Evolutionary conservation across 2,113 vertebrate genomes (phyloP), one percentile per base, ranked within the genome.

Genomic region (Paradoxurus hermaphroditus): DNA sequence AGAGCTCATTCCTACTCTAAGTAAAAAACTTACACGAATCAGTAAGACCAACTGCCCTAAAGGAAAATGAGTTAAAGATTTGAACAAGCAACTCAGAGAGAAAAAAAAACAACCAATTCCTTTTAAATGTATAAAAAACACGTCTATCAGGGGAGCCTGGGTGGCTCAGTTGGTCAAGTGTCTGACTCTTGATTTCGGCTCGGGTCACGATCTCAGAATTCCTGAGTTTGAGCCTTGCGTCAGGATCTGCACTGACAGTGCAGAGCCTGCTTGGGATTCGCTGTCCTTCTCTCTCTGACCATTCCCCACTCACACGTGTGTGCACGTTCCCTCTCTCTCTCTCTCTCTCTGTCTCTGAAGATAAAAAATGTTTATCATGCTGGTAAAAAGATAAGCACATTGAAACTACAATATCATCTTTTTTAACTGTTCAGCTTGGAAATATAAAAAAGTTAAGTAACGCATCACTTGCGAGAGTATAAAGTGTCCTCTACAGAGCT

Each of bases 121-220:
- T 84, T 93, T 90, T 46, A 94, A 94, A 91, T 16, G 72, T 56
- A 78, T 11, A 84, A 85, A 92, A 92, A 51, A 68, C n/a, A 72
- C 46, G 4, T 86, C 77, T 53, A 70, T 25, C 62, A 78, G 56
- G 56, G 56, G 19, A 3, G 21, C 56, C 56, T 59, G 8, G 21
- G 56, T 23, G 56, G 21, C 56, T 59, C 56, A 59, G 56, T 59
- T 5, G 8, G 56, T 59, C 23, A 59, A 59, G 56, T 21, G 2
- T 59, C 21, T 59, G 56, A 59, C 56, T 59, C 56, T 59, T 23
- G 56, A 59, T 23, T 59, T 59, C 8, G 21, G 21, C 56, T 59
- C 56, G 23, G 21, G 56, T 59, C 19, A 9, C 3, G 56, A 23
- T 59, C 56, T 59, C 56, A 23, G 7, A 23, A 23, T 23, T 59